Evolutionary conservation across 2,888 invertebrate species (phyloP), one percentile per base, ranked within the genome.

Genomic region (Pyrocoelia pectoralis): DNA sequence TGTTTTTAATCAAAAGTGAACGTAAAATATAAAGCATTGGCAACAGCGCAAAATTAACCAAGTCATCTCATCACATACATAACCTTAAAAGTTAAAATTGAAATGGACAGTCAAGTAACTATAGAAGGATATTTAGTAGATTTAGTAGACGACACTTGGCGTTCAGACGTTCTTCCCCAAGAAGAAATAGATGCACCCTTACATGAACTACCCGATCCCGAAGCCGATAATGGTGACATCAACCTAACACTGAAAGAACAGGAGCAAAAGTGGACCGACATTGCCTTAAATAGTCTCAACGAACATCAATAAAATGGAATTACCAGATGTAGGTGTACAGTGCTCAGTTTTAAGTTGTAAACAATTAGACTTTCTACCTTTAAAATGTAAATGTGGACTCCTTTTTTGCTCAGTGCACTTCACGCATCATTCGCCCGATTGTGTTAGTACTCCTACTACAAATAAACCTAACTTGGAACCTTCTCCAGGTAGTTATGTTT

Each of bases 171-270:
- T 73, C 82, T 94, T 48, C 93, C 94, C 2, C 87, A 89, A 73
- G 95, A 96, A 80, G 95, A 95, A 76, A 93, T 93, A 71, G 77
- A 83, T 56, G 95, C 97, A 4, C 97, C 97, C 1, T 79, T 90
- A 52, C 88, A 91, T 76, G 96, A 97, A 82, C 83, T 97, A 52
- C 94, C 97, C 0, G 97, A 97, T 83, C 94, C 94, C 0, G 95
- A 95, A 79, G 93, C 95, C 1, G 97, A 97, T 80, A 93, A 92
- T 72, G 95, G 93, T 15, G 96, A 96, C 82, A 91, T 94, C 2
- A 93, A 93, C 76, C 88, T 96, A 77, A 95, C 95, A 0, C 83
- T 97, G 5, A 92, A 91, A 77, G 96, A 97, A 80, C 93, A 92
- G 77, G 93, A 93, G 76, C 88, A 89, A 76, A 86, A 86, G 80